These are phyloP conservation scores for Dascyllus trimaculatus DNA, from an alignment of 2,113 vertebrate genomes.

Conservation along the genomic window DNA sequence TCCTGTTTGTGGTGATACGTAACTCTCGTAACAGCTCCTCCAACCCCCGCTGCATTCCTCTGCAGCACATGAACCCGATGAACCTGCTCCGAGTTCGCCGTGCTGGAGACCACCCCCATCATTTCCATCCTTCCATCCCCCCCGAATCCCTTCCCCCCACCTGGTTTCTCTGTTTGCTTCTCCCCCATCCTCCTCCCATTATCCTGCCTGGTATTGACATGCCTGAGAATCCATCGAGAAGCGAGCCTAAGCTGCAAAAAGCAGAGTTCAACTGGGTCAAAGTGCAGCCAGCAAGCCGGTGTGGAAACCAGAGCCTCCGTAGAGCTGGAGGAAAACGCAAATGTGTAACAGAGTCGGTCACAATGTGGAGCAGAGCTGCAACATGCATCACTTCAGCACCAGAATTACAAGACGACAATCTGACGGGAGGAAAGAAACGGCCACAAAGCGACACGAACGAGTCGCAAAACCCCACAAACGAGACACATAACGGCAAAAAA, in stretches of 20 bases:
- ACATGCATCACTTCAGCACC: too few relatives aligned
- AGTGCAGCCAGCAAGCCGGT: slow-evolving; percentile 1
- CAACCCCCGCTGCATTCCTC: slow-evolving; percentile 71
- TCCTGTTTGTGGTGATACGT: slow-evolving; percentile 31
- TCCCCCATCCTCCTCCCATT: slow-evolving; percentile 22
- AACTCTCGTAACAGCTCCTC: slow-evolving; percentile 33
- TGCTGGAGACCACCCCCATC: slow-evolving; percentile 63
- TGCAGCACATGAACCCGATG: slow-evolving; percentile 66
- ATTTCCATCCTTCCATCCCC: slow-evolving; percentile 54
- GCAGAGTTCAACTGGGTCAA: slow-evolving; percentile 34
- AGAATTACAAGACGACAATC: too few relatives aligned
- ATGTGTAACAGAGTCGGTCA: neutral
- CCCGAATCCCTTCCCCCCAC: slow-evolving; percentile 63
- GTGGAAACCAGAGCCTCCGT: neutral
- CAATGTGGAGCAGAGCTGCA: too few relatives aligned
- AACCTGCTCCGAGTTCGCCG: slow-evolving; percentile 70
- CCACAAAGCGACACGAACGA: too few relatives aligned
- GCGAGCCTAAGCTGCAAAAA: slow-evolving; percentile 17
- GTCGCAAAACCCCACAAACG: too few relatives aligned
- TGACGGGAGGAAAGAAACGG: too few relatives aligned
- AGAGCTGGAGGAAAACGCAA: neutral
- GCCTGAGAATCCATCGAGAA: slow-evolving; percentile 43
- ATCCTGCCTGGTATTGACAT: slow-evolving; percentile 33
- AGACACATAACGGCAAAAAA: too few relatives aligned
- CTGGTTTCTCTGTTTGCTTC: slow-evolving; percentile 34